phyloP scores from a whole-genome alignment of 2,797 vertebrate genomes.

The Sebastiscus tertius region DNA sequence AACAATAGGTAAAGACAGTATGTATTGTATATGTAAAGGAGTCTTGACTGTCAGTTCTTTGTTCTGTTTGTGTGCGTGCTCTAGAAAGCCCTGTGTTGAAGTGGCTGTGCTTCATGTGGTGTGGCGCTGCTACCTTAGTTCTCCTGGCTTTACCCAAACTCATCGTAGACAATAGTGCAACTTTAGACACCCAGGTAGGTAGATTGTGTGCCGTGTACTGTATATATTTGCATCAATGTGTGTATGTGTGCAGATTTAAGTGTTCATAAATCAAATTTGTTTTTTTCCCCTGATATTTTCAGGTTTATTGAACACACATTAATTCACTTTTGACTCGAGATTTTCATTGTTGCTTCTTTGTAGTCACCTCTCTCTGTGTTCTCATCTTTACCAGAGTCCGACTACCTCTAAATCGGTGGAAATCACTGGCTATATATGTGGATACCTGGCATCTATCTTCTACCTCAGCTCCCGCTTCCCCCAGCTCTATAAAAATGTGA shows the following conservation, averaged over 20 bases:
- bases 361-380: background rate
- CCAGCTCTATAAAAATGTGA: constrained; percentile 84
- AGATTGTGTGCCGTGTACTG: background rate
- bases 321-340: no score
- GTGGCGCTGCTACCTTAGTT: constrained; percentile 48
- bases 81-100: constrained; percentile 72
- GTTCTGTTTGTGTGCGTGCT: constrained; percentile 3
- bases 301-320: background rate
- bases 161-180: constrained; percentile 58
- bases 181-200: constrained; percentile 57
- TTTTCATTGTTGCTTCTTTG: no score
- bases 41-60: constrained; percentile 3
- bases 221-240: background rate
- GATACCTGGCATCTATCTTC: constrained; percentile 78
- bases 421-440: constrained; percentile 83
- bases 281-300: background rate
- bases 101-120: constrained; percentile 78
- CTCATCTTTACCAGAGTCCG: constrained; percentile 53
- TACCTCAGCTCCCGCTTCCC: constrained; percentile 83
- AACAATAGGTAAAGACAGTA: background rate
- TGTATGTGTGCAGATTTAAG: background rate
- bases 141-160: constrained; percentile 70
- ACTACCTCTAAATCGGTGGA: constrained; percentile 67
- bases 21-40: background rate
- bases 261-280: background rate